Conservation (phyloP, 2,797 vertebrate species). For the Phalanger gymnotis region DNA sequence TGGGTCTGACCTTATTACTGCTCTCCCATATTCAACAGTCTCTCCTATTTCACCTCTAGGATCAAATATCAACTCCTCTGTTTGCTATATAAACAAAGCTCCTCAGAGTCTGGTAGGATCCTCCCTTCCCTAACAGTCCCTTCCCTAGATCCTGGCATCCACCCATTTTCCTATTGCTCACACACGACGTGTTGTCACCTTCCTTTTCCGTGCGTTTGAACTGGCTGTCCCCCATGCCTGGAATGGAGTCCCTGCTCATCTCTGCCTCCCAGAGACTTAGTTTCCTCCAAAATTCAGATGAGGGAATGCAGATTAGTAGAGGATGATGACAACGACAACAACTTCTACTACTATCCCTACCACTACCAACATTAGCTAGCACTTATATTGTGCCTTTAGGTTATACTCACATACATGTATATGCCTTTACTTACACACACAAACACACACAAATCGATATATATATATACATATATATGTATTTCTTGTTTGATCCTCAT, state of each 20-base stretch:
- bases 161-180: neutral
- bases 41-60: neutral
- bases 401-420: neutral
- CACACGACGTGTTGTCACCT: neutral
- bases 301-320: neutral
- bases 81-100: neutral
- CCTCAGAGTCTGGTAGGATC: neutral
- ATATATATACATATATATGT: no score
- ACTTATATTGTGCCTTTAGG: no score
- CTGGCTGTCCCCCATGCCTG: neutral
- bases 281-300: neutral
- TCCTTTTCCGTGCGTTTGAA: neutral
- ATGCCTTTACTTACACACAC: no score
- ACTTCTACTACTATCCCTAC: no score
- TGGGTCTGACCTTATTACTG: neutral
- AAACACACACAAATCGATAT: no score
- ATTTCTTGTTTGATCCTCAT: neutral
- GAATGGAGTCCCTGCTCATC: neutral
- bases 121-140: neutral
- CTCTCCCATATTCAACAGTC: neutral
- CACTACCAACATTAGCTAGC: neutral
- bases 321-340: no score
- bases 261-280: neutral
- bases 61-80: neutral
- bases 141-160: neutral